phyloP scores from a whole-genome alignment of 2,888 invertebrate genomes.

The Zele albiditarsus region DNA sequence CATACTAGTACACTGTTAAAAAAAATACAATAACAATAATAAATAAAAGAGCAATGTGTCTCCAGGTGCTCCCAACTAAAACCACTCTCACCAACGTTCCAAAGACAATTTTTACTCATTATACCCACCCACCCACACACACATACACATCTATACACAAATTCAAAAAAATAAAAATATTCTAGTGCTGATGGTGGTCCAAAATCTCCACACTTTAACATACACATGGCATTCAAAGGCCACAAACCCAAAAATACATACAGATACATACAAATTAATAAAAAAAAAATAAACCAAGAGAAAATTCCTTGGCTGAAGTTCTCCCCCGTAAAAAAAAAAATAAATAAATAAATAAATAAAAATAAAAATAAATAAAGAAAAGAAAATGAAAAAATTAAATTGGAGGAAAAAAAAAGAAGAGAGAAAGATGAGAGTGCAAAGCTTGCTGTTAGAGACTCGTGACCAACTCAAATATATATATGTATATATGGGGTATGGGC shows the following conservation, averaged over 20 bases:
- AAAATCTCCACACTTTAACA: neutral
- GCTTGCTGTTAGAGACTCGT: constrained; percentile 5
- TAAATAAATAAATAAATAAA: neutral
- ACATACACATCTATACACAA: neutral
- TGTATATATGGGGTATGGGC: constrained; percentile 51
- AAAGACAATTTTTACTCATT: neutral
- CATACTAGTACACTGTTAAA: neutral
- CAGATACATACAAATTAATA: neutral
- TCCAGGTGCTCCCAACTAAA: neutral
- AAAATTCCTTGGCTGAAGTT: neutral
- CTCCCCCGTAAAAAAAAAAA: neutral
- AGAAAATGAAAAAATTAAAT: neutral
- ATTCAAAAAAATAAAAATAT: neutral
- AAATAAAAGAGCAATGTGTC: neutral
- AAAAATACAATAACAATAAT: neutral
- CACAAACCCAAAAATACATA: neutral
- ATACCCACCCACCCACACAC: neutral
- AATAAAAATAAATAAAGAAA: constrained; percentile 1
- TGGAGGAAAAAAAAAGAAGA: neutral
- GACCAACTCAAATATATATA: constrained; percentile 61
- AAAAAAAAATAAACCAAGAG: neutral
- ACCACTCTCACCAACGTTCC: neutral
- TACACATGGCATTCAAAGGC: neutral
- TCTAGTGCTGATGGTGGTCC: neutral
- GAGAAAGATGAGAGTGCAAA: neutral